Base-by-base conservation (phyloP, 2,113 vertebrate genomes). In the Formicarius rufipectus region DNA sequence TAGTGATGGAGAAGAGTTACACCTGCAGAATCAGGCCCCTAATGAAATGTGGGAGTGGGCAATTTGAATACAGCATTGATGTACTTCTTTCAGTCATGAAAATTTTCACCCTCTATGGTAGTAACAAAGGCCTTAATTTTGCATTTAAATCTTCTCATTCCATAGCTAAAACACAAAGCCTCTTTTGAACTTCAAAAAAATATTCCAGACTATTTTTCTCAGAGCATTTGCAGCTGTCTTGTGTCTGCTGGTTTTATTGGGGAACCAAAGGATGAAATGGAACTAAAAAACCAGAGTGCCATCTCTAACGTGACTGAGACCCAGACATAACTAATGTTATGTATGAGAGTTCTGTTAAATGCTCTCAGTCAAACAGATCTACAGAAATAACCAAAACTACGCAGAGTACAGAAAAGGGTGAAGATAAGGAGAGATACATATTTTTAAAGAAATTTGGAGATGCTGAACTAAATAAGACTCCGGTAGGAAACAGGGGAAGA, bases 401-500 rank as follows among this genome's bases (percentile, higher is more conserved):
- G 31, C 5, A 75, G 37, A 44, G 23, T 7, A 88, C 40, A 74
- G 69, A 71, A 68, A 71, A 72, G 8, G 6, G 5, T 53, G 14
- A 88, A 79, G 18, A 62, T 33, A 44, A 44, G 10, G 44, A 82
- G 42, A 6, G 23, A 42, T 35, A 20, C 12, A 68, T 4, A n/a
- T n/a, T 79, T 64, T 72, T 23, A 8, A 42, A 67, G 31, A 58
- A 37, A 5, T 81, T 78, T 74, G 50, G 47, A 39, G 13, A 9
- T 63, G 7, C 45, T 67, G 42, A 79, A 59, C 13, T 75, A n/a
- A 60, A 44, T 39, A 68, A 56, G 79, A 76, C 16, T 72, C 10
- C n/a, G 40, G 49, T 7, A 20, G 21, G n/a, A 37, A 76, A 76
- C 4, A 5, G 11, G n/a, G 16, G 10, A 0, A 7, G 27, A 52